Evolutionary conservation across 2,113 vertebrate genomes (phyloP).

Genomic region (Psilopsiagon aymara): DNA sequence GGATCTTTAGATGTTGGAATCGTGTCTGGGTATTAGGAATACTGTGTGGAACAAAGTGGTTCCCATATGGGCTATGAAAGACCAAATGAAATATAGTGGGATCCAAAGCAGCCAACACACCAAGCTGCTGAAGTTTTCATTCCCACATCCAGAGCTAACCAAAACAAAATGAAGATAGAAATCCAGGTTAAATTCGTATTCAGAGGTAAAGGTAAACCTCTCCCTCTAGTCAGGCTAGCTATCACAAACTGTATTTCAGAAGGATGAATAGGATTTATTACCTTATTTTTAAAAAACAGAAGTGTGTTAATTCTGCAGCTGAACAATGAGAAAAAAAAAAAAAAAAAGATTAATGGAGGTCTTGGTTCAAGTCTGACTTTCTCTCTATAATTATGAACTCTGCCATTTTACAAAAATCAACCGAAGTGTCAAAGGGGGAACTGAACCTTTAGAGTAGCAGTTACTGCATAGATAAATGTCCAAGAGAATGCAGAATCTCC

Average conservation of each 20-base stretch:
- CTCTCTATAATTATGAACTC: not conserved
- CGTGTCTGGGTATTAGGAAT: not conserved
- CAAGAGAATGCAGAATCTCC: not conserved
- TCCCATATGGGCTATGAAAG: not conserved
- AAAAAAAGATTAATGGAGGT: not conserved
- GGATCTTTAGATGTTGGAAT: not conserved
- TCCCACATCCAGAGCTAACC: not conserved
- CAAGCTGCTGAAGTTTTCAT: not conserved
- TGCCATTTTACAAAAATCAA: not conserved
- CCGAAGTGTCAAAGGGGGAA: not conserved
- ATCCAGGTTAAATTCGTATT: not conserved
- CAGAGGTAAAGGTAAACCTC: not conserved
- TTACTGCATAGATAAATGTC: not conserved
- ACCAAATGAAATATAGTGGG: not conserved
- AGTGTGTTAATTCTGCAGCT: not conserved
- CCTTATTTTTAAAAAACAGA: not conserved
- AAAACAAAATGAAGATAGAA: not conserved
- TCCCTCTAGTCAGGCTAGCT: not conserved
- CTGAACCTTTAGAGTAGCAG: not conserved
- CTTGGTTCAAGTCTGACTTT: not conserved
- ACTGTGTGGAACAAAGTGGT: not conserved
- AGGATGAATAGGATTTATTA: not conserved
- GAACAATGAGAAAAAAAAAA: not conserved
- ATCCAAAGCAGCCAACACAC: not conserved
- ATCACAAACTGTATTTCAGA: not conserved